Base-by-base conservation (phyloP, 2,797 vertebrate species). In the Apogon talboti region DNA sequence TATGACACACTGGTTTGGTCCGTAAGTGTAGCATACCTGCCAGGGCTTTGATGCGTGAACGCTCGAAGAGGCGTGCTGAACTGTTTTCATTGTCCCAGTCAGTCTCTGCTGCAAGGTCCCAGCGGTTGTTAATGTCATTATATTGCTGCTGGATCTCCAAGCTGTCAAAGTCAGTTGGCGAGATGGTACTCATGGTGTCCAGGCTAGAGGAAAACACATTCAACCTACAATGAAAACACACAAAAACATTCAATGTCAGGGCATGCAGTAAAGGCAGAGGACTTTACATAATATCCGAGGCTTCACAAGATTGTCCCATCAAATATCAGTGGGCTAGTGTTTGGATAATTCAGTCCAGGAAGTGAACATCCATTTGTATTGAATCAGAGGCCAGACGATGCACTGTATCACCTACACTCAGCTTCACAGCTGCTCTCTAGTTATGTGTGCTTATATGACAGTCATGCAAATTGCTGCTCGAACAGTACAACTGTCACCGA, bases 21-120 rank as follows among this genome's bases (percentile, higher is more conserved):
- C 11, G 28, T 19, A 56, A 12, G 42, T 28, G 35, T 4, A 28
- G 41, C 77, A 41, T 81, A 98, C 97, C 97, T 90, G 97, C 97
- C 11, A 99, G 89, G 33, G 97, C 97, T 89, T 99, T 99, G 92
- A 99, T 98, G 61, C 97, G 96, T 0, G 97, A 99, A 48, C 97
- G 93, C 70, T 99, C 97, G 1, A 99, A 99, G 40, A 99, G 95
- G 0, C 97, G 90, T 0, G 97, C 97, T 0, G 97, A 99, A 78
- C 97, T 99, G 92, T 99, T 99, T 87, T 99, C 97, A 0, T 99
- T 99, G 94, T 99, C 97, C 97, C 97, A 98, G 76, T 99, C 97
- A 89, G 0, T 99, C 97, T n/a, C n/a, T n/a, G n/a, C 97, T 0
- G 90, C 89, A 1, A n/a, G n/a, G 97, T 99, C 97, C 97, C 97